A percentile compares a stretch with the other conserved stretches of the same genome.
Conservation (phyloP, 1,140 invertebrate species). For the Sesamia nonagrioides region DNA sequence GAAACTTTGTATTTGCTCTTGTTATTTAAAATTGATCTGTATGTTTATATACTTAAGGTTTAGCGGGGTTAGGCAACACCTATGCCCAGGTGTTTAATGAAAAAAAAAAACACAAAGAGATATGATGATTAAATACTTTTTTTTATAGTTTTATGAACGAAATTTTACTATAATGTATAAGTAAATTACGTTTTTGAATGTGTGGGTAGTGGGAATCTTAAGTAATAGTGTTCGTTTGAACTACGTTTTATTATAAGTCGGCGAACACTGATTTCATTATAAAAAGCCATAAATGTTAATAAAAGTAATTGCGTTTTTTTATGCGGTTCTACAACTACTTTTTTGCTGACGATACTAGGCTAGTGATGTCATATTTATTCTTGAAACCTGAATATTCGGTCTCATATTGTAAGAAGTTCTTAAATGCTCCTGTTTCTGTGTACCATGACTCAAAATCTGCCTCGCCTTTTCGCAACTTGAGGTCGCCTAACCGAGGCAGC, state of each 20-base stretch:
- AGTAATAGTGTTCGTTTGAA: neutral
- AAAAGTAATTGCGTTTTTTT: conserved; percentile 15
- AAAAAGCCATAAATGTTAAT: conserved; percentile 18
- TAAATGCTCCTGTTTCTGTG: too few species aligned
- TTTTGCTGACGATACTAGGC: too few species aligned
- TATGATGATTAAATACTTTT: conserved; percentile 47
- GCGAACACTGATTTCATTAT: neutral
- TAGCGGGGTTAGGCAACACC: neutral
- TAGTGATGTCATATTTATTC: conserved; percentile 9
- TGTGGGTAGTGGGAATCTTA: neutral
- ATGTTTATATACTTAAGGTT: neutral
- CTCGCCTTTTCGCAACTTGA: too few species aligned
- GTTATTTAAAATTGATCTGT: conserved; percentile 23
- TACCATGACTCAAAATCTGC: too few species aligned
- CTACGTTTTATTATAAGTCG: neutral
- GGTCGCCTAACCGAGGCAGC: too few species aligned
- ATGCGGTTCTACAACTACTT: conserved; percentile 6
- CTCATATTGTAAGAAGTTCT: neutral
- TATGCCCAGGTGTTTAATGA: conserved; percentile 42
- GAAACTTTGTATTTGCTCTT: neutral
- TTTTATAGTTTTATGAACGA: conserved; percentile 26
- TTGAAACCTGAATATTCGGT: neutral
- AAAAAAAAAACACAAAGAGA: conserved; percentile 39
- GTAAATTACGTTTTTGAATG: conserved; percentile 15
- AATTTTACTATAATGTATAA: conserved; percentile 37